These are phyloP conservation scores for Typhlichthys subterraneus DNA, from an alignment of 2,797 vertebrate genomes.

Conservation along the genomic window DNA sequence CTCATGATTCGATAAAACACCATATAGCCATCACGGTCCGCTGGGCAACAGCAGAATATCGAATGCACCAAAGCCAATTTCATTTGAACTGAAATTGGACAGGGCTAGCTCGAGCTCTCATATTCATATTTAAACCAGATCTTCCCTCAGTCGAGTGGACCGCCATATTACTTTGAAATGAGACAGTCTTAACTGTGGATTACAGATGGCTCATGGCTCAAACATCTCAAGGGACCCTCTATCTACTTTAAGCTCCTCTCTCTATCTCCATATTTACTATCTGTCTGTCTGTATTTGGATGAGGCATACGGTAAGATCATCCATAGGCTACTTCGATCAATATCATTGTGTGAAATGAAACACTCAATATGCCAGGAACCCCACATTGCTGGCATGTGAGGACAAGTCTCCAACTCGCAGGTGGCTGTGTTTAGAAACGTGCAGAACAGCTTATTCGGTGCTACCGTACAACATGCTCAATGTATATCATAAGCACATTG, in stretches of 20 bases:
- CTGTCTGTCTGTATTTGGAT: slow-evolving; percentile 32
- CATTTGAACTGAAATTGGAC: slow-evolving; percentile 88
- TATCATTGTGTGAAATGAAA: slow-evolving; percentile 45
- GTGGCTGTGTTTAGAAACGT: slow-evolving; percentile 9
- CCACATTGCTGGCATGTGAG: slow-evolving; percentile 1
- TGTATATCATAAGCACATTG: slow-evolving; percentile 12
- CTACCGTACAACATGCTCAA: background rate
- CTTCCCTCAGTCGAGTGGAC: slow-evolving; percentile 86
- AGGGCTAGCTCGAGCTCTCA: slow-evolving; percentile 56
- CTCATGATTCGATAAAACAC: slow-evolving; percentile 46
- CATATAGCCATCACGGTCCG: slow-evolving; percentile 41
- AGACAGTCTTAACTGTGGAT: slow-evolving; percentile 69
- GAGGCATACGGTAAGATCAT: slow-evolving; percentile 45
- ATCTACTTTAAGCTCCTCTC: slow-evolving; percentile 57
- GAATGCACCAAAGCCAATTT: slow-evolving; percentile 92
- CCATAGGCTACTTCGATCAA: slow-evolving; percentile 51
- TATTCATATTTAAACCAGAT: slow-evolving; percentile 89
- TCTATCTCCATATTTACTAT: background rate
- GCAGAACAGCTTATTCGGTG: background rate
- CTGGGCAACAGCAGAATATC: slow-evolving; percentile 80
- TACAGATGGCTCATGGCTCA: slow-evolving; percentile 62
- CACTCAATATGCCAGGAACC: slow-evolving; percentile 17
- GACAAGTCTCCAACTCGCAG: slow-evolving; percentile 8
- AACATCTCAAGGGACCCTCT: slow-evolving; percentile 8
- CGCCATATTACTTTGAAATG: slow-evolving; percentile 97